These are phyloP conservation scores for Hypomecis atomaria DNA, from an alignment of 2,888 invertebrate genomes.

Conservation along the genomic window DNA sequence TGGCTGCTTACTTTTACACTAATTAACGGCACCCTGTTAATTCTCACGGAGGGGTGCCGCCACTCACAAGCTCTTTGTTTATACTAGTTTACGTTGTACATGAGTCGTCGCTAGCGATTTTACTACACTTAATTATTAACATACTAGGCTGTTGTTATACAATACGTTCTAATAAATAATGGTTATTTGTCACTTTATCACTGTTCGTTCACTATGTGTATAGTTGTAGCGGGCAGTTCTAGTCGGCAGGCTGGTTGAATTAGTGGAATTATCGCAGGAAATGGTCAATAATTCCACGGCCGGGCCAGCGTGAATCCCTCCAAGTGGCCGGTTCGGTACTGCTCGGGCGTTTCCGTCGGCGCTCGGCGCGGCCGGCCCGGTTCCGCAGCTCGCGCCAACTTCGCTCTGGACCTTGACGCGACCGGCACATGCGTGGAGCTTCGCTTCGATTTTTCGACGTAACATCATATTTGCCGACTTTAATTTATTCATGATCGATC, in stretches of 20 bases:
- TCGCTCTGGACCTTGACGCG: conserved; percentile 47
- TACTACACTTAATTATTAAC: conserved; percentile 57
- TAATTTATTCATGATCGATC: conserved; percentile 43
- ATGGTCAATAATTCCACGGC: conserved; percentile 75
- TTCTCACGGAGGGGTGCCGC: conserved; percentile 31
- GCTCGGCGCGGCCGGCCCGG: conserved; percentile 50
- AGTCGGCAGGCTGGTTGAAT: conserved; percentile 58
- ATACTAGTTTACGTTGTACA: conserved; percentile 61
- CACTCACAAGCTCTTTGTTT: conserved; percentile 45
- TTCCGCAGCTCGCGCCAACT: conserved; percentile 50
- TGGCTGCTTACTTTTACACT: conserved; percentile 39
- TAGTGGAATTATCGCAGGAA: conserved; percentile 67
- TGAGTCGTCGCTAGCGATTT: conserved; percentile 60
- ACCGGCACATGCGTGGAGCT: conserved; percentile 65
- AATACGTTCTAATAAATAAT: conserved; percentile 50
- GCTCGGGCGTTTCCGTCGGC: conserved; percentile 68
- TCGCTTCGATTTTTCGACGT: conserved; percentile 55
- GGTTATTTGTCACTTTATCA: conserved; percentile 63
- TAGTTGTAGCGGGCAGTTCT: conserved; percentile 58
- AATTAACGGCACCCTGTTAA: conserved; percentile 42
- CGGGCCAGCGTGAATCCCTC: conserved; percentile 67
- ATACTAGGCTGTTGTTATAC: conserved; percentile 58
- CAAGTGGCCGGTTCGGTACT: conserved; percentile 72
- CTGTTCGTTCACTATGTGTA: conserved; percentile 55
- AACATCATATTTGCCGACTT: conserved; percentile 29